phyloP scores from a whole-genome alignment of 2,888 invertebrate species.

The Lottia gigantea region DNA sequence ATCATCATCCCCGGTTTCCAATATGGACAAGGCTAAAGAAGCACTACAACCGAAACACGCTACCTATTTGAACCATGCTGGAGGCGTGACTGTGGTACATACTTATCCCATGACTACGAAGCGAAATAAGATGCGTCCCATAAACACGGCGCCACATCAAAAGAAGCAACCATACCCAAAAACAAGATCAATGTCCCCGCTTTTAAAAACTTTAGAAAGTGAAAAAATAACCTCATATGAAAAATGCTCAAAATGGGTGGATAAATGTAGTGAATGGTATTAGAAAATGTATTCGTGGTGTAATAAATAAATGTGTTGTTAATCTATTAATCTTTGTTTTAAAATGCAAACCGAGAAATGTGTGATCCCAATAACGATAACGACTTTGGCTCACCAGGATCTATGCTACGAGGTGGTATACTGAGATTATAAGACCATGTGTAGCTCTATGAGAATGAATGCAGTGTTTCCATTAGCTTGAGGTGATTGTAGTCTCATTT shows the following conservation, averaged over 20 bases:
- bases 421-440: too few relatives aligned
- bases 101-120: not conserved
- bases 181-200: not conserved
- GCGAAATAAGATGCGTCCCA: too few relatives aligned
- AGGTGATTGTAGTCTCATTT: too few relatives aligned
- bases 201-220: constrained; percentile 10
- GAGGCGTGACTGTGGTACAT: not conserved
- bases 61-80: not conserved
- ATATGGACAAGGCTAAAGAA: not conserved
- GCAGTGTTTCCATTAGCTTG: too few relatives aligned
- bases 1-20: constrained; percentile 8
- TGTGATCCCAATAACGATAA: too few relatives aligned
- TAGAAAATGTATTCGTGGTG: not conserved
- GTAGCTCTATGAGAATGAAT: too few relatives aligned
- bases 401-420: too few relatives aligned
- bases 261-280: constrained; percentile 11
- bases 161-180: not conserved
- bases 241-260: constrained; percentile 19
- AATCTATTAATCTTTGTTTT: too few relatives aligned
- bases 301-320: not conserved
- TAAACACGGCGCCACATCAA: not conserved
- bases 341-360: too few relatives aligned
- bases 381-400: too few relatives aligned
- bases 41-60: not conserved
- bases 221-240: constrained; percentile 12